Evolutionary conservation across 2,888 invertebrate genomes (phyloP).

Genomic region (Ectemnius continuus): DNA sequence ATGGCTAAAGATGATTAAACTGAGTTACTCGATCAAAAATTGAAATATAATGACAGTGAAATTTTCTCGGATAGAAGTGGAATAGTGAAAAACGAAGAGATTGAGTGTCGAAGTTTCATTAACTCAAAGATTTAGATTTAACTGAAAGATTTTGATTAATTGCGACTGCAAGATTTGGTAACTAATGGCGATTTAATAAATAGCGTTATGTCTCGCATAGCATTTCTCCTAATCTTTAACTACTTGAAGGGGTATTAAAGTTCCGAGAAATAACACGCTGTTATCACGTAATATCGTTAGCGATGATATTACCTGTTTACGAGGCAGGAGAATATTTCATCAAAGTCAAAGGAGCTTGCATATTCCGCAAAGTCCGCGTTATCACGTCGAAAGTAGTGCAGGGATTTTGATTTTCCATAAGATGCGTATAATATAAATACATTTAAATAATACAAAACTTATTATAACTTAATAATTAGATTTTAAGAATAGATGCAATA

Average conservation of each 20-base stretch:
- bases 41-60: too few species aligned
- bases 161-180: neutral
- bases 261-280: neutral
- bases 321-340: neutral
- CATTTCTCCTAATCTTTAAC: neutral
- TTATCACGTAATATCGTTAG: neutral
- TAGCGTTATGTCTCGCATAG: too few species aligned
- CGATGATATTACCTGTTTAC: neutral
- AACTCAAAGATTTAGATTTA: too few species aligned
- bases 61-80: neutral
- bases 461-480: neutral
- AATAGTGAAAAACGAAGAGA: neutral
- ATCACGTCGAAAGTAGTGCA: neutral
- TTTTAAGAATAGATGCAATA: neutral
- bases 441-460: neutral
- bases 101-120: too few species aligned
- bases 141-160: constrained; percentile 1
- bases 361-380: neutral
- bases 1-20: too few species aligned
- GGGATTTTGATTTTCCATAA: neutral
- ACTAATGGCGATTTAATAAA: neutral
- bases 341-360: neutral
- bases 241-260: neutral
- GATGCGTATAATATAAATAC: too few species aligned
- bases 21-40: too few species aligned